Percentiles rank a stretch among this genome's conserved stretches.
These are phyloP conservation scores for Magallana angulata DNA, from an alignment of 1,140 invertebrate species.

Conservation along the genomic window DNA sequence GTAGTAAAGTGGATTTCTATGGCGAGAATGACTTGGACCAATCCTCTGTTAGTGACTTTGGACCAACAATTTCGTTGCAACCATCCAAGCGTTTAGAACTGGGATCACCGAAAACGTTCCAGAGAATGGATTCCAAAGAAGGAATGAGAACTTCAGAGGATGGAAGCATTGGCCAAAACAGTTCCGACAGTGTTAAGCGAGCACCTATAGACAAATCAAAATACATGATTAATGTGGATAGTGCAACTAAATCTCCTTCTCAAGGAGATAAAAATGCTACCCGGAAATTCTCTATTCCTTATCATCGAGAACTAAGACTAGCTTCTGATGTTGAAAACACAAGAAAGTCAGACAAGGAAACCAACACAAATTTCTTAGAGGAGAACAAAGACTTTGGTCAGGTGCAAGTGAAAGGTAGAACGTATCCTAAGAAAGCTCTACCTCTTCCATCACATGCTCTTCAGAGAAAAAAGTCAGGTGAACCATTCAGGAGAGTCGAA, in stretches of 20 bases:
- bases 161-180: constrained; percentile 66
- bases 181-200: constrained; percentile 71
- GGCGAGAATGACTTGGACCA: constrained; percentile 59
- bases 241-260: constrained; percentile 57
- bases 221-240: constrained; percentile 74
- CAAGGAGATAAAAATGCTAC: constrained; percentile 65
- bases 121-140: constrained; percentile 63
- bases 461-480: constrained; percentile 64
- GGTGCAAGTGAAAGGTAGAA: constrained; percentile 59
- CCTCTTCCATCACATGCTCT: constrained; percentile 70
- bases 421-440: constrained; percentile 73
- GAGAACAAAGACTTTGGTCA: constrained; percentile 57
- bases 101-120: constrained; percentile 64
- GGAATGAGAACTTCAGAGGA: constrained; percentile 58
- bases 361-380: constrained; percentile 63
- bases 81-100: constrained; percentile 60
- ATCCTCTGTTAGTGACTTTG: constrained; percentile 51
- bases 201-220: constrained; percentile 75
- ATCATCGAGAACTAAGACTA: constrained; percentile 47
- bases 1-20: constrained; percentile 54
- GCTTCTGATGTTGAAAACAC: constrained; percentile 47
- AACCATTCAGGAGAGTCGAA: constrained; percentile 38
- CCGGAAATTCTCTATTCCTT: constrained; percentile 61
- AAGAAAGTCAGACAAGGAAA: constrained; percentile 61
- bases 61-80: constrained; percentile 59